Conservation (phyloP, 2,888 invertebrate species). For the Drosophila phalerata region DNA sequence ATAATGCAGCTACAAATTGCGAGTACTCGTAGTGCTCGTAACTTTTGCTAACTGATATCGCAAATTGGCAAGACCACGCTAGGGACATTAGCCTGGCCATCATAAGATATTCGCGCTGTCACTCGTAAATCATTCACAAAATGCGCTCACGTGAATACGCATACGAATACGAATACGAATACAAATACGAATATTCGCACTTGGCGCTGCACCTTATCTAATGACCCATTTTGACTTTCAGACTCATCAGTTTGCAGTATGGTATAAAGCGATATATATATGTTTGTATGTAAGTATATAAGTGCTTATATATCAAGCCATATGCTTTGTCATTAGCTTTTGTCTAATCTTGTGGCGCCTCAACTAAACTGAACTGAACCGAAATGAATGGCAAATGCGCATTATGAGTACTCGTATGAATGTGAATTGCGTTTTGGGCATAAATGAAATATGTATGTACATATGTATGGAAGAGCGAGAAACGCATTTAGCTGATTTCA, state of each 20-base stretch:
- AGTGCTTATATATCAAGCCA: slow-evolving; percentile 28
- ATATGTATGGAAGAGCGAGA: not conserved
- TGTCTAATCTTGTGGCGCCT: slow-evolving; percentile 64
- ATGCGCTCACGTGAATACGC: slow-evolving; percentile 63
- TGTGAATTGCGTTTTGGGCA: slow-evolving; percentile 58
- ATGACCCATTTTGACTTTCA: slow-evolving; percentile 63
- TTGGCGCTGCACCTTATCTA: slow-evolving; percentile 56
- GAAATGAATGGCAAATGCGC: slow-evolving; percentile 54
- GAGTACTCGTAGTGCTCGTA: slow-evolving; percentile 12
- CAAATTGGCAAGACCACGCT: slow-evolving; percentile 51
- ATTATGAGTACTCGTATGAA: slow-evolving; percentile 32
- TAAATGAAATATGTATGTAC: not conserved
- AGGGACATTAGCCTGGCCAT: slow-evolving; percentile 27
- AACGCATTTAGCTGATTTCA: slow-evolving; percentile 34
- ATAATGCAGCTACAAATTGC: slow-evolving; percentile 8
- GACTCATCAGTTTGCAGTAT: slow-evolving; percentile 31
- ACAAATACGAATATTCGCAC: not conserved
- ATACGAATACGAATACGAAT: not conserved
- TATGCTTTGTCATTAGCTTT: slow-evolving; percentile 60
- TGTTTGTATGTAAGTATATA: slow-evolving; percentile 4
- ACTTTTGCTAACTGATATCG: slow-evolving; percentile 37
- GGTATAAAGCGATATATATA: slow-evolving; percentile 6
- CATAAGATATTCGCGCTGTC: slow-evolving; percentile 52
- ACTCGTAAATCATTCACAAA: slow-evolving; percentile 72
- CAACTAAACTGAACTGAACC: not conserved